Conservation (phyloP, 1,140 invertebrate genomes). For the Sarcophaga peregrina region DNA sequence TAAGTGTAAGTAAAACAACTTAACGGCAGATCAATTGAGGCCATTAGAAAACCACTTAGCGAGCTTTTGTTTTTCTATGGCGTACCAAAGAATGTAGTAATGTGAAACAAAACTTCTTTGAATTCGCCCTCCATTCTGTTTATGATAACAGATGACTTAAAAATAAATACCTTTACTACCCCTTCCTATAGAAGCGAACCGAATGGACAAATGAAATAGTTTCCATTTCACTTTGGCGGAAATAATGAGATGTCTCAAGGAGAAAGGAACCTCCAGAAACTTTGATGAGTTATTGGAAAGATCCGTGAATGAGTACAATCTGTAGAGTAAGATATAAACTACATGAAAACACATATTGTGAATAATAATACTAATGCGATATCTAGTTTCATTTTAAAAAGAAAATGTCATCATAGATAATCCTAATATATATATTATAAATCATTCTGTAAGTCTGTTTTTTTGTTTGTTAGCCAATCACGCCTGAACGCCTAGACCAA, state of each 20-base stretch:
- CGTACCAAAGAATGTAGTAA: neutral
- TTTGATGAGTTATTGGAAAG: slow-evolving; percentile 25
- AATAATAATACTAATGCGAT: too few species aligned
- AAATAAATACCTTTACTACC: slow-evolving; percentile 23
- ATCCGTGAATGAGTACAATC: slow-evolving; percentile 11
- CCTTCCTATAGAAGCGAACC: slow-evolving; percentile 23
- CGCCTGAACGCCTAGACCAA: too few species aligned
- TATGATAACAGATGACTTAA: slow-evolving; percentile 25
- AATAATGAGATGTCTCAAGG: slow-evolving; percentile 30
- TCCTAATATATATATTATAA: too few species aligned
- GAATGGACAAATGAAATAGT: slow-evolving; percentile 43
- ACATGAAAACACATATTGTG: too few species aligned
- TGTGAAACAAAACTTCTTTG: slow-evolving; percentile 26
- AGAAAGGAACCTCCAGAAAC: neutral
- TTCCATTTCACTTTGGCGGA: slow-evolving; percentile 41
- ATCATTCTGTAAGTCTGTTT: too few species aligned
- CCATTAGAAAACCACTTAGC: too few species aligned
- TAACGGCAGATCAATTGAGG: neutral
- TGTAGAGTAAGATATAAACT: too few species aligned
- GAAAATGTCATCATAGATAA: too few species aligned
- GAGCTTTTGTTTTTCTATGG: too few species aligned
- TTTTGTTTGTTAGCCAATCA: too few species aligned
- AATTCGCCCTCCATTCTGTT: neutral
- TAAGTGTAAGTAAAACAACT: slow-evolving; percentile 9
- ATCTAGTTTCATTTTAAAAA: too few species aligned